A percentile compares a stretch with the other conserved stretches of the same genome.
Evolutionary conservation across 2,888 invertebrate species (phyloP).

Genomic region (Drosophila mettleri): DNA sequence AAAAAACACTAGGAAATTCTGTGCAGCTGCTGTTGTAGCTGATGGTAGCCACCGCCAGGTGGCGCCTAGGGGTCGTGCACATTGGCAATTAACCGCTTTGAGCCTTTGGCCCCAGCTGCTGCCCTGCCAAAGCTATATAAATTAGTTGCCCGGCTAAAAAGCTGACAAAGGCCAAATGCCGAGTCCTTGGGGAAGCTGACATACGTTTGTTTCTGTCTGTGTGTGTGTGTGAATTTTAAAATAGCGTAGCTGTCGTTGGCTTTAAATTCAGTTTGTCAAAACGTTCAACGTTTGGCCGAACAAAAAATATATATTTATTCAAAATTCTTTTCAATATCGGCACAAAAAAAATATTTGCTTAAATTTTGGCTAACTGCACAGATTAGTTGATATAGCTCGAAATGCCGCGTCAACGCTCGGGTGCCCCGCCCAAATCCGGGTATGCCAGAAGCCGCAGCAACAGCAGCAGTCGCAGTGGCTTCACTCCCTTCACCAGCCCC

Average conservation of each 20-base stretch:
- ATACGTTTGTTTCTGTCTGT: too few relatives aligned
- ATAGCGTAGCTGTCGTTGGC: constrained; percentile 21
- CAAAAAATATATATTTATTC: constrained; percentile 17
- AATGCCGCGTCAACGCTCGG: constrained; percentile 66
- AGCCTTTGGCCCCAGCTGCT: constrained; percentile 31
- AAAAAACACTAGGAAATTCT: background rate
- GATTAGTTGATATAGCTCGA: constrained; percentile 11
- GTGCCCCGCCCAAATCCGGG: constrained; percentile 16
- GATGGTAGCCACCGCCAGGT: constrained; percentile 39
- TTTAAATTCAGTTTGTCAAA: constrained; percentile 21
- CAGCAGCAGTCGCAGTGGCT: constrained; percentile 22
- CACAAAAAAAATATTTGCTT: constrained; percentile 21
- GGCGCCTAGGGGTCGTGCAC: constrained; percentile 46
- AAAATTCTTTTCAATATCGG: constrained; percentile 38
- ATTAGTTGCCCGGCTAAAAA: constrained; percentile 54
- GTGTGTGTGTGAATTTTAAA: constrained; percentile 23
- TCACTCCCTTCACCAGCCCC: constrained; percentile 24
- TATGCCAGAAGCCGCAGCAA: constrained; percentile 15
- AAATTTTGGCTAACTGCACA: constrained; percentile 7
- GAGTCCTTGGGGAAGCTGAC: constrained; percentile 28
- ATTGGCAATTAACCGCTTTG: constrained; percentile 58
- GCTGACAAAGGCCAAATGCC: constrained; percentile 40
- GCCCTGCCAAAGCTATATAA: constrained; percentile 56
- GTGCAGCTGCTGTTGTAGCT: constrained; percentile 8
- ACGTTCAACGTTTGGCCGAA: background rate